These are phyloP conservation scores for Sebastes glaucus DNA, from an alignment of 2,797 vertebrate species.

Conservation along the genomic window DNA sequence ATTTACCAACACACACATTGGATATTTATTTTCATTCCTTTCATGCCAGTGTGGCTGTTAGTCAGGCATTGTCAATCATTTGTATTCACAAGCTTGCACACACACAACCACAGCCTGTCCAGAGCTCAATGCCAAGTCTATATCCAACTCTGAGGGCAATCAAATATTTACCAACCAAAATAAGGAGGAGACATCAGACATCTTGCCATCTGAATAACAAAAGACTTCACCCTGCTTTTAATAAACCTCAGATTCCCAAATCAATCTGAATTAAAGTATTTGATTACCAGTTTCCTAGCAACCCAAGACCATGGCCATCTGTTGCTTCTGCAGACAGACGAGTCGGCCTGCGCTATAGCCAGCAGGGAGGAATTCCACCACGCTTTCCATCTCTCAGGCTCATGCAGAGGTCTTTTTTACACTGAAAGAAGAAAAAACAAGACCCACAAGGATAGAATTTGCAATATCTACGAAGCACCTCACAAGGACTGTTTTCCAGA, in stretches of 20 bases:
- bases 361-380: constrained; percentile 82
- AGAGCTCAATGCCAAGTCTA: constrained; percentile 32
- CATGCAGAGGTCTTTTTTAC: constrained; percentile 44
- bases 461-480: constrained; percentile 48
- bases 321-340: constrained; percentile 80
- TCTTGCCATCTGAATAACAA: constrained; percentile 69
- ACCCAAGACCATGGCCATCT: constrained; percentile 84
- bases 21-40: constrained; percentile 6
- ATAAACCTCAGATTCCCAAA: constrained; percentile 77
- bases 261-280: constrained; percentile 83
- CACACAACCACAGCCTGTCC: constrained; percentile 27
- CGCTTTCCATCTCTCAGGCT: constrained; percentile 56
- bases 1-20: neutral
- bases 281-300: constrained; percentile 88
- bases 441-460: constrained; percentile 31
- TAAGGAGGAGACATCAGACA: constrained; percentile 56
- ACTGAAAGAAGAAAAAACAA: constrained; percentile 24
- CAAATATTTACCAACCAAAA: constrained; percentile 61
- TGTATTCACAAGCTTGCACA: constrained; percentile 22
- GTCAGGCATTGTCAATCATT: constrained; percentile 21
- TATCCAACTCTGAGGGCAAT: constrained; percentile 34
- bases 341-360: constrained; percentile 62
- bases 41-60: neutral
- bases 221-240: constrained; percentile 73
- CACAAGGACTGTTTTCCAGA: constrained; percentile 64